Evolutionary conservation across 2,888 invertebrate species (phyloP).

Genomic region (Clanis bilineata): DNA sequence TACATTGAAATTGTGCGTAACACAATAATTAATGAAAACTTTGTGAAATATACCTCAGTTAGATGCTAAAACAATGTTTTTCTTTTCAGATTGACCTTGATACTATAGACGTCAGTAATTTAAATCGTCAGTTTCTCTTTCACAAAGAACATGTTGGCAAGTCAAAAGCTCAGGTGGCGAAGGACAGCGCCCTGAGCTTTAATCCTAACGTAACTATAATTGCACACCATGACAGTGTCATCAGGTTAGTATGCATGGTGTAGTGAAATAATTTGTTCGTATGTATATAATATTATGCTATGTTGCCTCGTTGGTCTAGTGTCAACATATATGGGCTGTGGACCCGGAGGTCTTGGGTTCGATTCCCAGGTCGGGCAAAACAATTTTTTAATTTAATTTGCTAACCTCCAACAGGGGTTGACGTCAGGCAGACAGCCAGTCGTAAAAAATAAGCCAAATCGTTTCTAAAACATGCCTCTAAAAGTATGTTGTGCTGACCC

Average conservation of each 20-base stretch:
- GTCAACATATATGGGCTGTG: no score
- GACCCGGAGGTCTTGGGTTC: no score
- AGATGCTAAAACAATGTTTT: slow-evolving; percentile 8
- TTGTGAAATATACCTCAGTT: neutral
- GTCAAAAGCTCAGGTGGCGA: slow-evolving; percentile 96
- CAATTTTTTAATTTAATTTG: no score
- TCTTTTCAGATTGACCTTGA: slow-evolving; percentile 97
- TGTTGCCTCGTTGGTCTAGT: no score
- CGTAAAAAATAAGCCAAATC: no score
- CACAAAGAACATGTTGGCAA: slow-evolving; percentile 99
- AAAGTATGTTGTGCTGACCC: no score
- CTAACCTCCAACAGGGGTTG: no score
- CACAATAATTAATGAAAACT: neutral
- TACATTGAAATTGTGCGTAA: slow-evolving; percentile 95
- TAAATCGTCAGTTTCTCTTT: slow-evolving; percentile 99
- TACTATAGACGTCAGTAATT: slow-evolving; percentile 99
- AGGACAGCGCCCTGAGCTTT: slow-evolving; percentile 92
- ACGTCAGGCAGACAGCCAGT: no score
- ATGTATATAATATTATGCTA: no score
- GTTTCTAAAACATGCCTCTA: no score
- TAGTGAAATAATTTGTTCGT: neutral
- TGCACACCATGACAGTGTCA: slow-evolving; percentile 96
- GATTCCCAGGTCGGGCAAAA: no score
- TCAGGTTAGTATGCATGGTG: slow-evolving; percentile 84
- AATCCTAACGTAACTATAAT: slow-evolving; percentile 94